Conservation (phyloP, 2,113 vertebrate genomes). For the Zingel zingel region DNA sequence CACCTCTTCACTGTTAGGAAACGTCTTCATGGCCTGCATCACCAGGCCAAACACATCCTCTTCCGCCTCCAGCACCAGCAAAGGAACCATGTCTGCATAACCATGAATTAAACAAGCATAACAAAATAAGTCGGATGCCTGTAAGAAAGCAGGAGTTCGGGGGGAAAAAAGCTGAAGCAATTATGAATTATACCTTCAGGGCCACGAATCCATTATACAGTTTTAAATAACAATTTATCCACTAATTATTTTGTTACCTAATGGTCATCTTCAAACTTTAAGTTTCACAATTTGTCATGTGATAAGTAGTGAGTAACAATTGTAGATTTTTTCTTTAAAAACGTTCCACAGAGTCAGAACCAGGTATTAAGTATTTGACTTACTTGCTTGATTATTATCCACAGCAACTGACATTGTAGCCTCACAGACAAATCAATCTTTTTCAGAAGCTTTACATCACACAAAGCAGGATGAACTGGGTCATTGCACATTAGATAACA, state of each 20-base stretch:
- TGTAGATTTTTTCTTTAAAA: not conserved
- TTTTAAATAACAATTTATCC: not conserved
- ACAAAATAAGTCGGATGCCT: not conserved
- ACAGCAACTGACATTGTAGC: not conserved
- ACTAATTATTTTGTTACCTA: not conserved
- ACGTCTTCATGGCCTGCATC: constrained; percentile 90
- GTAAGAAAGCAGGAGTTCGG: not conserved
- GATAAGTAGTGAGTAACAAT: not conserved
- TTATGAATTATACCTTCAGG: not conserved
- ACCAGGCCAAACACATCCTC: constrained; percentile 91
- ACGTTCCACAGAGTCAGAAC: not conserved
- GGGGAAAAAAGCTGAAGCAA: not conserved
- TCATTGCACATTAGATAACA: not conserved
- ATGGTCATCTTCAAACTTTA: not conserved
- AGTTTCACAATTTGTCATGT: not conserved
- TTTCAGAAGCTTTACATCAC: not conserved
- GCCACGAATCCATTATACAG: not conserved
- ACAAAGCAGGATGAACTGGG: not conserved
- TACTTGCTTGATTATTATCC: not conserved
- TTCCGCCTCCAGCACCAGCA: constrained; percentile 91
- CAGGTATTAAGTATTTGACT: not conserved
- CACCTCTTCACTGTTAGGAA: constrained; percentile 88
- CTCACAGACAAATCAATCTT: not conserved
- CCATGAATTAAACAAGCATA: not conserved
- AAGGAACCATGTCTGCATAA: constrained; percentile 56